Base-by-base conservation (phyloP, 2,888 invertebrate species). In the Noctua janthe region DNA sequence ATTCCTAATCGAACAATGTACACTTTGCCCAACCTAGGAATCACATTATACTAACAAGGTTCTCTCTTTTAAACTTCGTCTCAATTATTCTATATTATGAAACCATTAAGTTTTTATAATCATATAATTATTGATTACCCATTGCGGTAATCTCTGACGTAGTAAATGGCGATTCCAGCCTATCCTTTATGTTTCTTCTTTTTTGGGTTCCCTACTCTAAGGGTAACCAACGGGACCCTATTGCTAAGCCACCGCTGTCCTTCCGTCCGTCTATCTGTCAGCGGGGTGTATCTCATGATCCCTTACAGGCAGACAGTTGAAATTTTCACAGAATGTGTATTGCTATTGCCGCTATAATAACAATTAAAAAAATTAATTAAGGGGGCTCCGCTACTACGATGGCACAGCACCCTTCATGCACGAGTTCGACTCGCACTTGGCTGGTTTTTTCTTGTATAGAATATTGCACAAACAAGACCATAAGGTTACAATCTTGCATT, bases 401-500 rank as follows among this genome's bases (percentile, higher is more conserved):
- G 43, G 43, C 10, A 43, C 43, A 8, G 43, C 10, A 43, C 8
- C 43, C 10, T 10, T 47, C 47, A 10, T 47, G 10, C 47, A 8
- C 43, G 43, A 43, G 10, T 43, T 10, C 43, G 43, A 43, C 43
- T 43, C 43, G 8, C 43, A 43, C 43, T 8, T 43, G 10, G 8
- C 43, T 8, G 43, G 47, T 47, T 47, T 11, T 51, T 51, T 51
- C n/a, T 20, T 51, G 17, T 66, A 56, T 47, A 80, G 11, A 80
- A 66, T 83, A 64, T 73, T 81, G 59, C 70, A 73, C 70, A 66
- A 83, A 85, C 83, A 81, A 76, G 72, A 15, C 47, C 51, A 66
- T 71, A 66, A 70, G 15, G 15, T 59, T 81, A 85, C 83, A 84
- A 85, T 73, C 82, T 84, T 85, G 83, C 77, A 59, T 39, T 75